Evolutionary conservation across 1,140 invertebrate species (phyloP).

Genomic region (Lepidurus packardi): DNA sequence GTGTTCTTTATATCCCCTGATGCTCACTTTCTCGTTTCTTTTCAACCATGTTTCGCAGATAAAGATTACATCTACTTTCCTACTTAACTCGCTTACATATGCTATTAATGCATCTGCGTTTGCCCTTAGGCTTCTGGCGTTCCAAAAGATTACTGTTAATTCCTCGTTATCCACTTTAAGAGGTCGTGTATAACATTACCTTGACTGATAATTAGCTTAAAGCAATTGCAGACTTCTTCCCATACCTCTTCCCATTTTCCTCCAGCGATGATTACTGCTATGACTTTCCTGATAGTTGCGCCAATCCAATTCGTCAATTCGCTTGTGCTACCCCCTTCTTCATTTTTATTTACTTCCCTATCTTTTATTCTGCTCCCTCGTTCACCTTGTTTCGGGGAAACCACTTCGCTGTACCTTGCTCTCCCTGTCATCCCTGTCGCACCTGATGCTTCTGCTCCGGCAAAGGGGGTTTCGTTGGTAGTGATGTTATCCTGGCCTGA

Average conservation of each 20-base stretch:
- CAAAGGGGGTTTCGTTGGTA: background rate
- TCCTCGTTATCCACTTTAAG: background rate
- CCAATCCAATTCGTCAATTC: background rate
- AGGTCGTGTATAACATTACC: background rate
- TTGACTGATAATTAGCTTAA: background rate
- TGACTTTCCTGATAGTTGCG: background rate
- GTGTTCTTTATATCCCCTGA: too few relatives aligned
- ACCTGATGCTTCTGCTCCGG: background rate
- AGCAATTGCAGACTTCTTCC: background rate
- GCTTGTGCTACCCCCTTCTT: background rate
- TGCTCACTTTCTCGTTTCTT: too few relatives aligned
- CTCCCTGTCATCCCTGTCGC: background rate
- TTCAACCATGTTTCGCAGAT: too few relatives aligned
- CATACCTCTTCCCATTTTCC: background rate
- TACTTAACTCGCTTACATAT: too few relatives aligned
- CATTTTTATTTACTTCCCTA: background rate
- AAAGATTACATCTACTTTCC: too few relatives aligned
- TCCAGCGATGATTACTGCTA: background rate
- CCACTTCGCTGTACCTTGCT: slow-evolving; percentile 4
- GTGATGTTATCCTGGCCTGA: background rate
- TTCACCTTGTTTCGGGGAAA: background rate
- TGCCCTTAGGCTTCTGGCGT: background rate
- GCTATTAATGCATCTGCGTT: background rate
- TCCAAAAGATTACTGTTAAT: background rate
- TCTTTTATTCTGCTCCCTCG: background rate